Conservation (phyloP, 2,888 invertebrate genomes). For the Lacanobia oleracea region DNA sequence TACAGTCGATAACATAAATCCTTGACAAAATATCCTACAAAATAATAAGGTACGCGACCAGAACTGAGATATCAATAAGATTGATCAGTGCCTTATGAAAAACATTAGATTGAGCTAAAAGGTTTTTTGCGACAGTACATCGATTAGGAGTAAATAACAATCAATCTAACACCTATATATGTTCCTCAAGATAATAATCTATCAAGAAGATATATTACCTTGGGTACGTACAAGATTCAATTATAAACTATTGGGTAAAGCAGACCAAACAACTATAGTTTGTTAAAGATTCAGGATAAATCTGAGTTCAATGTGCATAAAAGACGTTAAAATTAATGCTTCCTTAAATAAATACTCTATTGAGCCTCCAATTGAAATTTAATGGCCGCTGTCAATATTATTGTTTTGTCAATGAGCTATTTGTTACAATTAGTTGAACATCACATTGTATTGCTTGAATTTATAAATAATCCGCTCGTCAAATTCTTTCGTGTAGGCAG, state of each 20-base stretch:
- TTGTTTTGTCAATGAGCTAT: conserved; percentile 50
- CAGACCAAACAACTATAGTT: background rate
- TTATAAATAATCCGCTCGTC: background rate
- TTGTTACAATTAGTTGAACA: conserved; percentile 29
- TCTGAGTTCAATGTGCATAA: background rate
- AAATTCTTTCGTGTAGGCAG: background rate
- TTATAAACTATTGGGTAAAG: background rate
- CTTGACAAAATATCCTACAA: background rate
- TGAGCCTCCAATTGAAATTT: conserved; percentile 43
- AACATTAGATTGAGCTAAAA: background rate
- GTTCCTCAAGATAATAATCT: conserved; percentile 27
- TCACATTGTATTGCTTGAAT: conserved; percentile 4
- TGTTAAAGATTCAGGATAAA: background rate
- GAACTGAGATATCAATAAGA: background rate
- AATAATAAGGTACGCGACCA: background rate
- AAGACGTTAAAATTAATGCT: conserved; percentile 12
- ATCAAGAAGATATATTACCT: conserved; percentile 15
- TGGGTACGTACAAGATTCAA: conserved; percentile 21
- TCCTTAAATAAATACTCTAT: conserved; percentile 27
- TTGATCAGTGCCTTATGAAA: background rate
- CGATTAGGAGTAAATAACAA: conserved; percentile 19
- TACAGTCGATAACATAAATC: background rate
- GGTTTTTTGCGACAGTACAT: conserved; percentile 7
- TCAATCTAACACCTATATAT: conserved; percentile 47
- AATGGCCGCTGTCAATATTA: conserved; percentile 52